phyloP scores from a whole-genome alignment of 1,140 invertebrate species.

The Pentalonia nigronervosa region DNA sequence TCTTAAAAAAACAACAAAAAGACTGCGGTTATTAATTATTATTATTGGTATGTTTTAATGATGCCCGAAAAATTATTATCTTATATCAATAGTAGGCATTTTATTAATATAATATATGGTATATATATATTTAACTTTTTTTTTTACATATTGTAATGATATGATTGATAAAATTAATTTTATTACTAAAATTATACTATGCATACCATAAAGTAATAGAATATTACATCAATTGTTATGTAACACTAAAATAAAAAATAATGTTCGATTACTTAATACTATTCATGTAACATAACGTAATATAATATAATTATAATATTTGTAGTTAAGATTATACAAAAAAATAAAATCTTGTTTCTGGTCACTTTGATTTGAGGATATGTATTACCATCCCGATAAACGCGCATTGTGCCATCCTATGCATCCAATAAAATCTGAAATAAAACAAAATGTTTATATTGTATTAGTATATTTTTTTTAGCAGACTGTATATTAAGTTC shows the following conservation, averaged over 20 bases:
- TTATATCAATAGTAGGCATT: not conserved
- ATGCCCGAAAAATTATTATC: not conserved
- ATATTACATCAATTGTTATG: not conserved
- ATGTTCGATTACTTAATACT: slow-evolving; percentile 14
- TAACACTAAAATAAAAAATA: not conserved
- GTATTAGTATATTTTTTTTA: not conserved
- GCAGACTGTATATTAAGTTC: not conserved
- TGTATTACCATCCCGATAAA: slow-evolving; percentile 35
- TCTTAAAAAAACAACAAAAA: not conserved
- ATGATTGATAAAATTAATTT: not conserved
- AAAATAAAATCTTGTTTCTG: slow-evolving; percentile 28
- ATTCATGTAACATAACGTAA: not conserved
- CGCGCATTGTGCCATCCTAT: slow-evolving; percentile 25
- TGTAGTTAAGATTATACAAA: slow-evolving; percentile 37
- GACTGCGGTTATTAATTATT: slow-evolving; percentile 18
- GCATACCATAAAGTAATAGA: not conserved
- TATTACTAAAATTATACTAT: slow-evolving; percentile 25
- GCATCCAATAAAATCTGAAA: slow-evolving; percentile 54
- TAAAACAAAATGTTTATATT: not conserved
- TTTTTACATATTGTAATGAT: slow-evolving; percentile 31
- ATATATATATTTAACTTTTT: not conserved
- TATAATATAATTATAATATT: not conserved
- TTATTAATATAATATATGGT: not conserved
- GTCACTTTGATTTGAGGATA: slow-evolving; percentile 38
- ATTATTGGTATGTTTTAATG: slow-evolving; percentile 10